Percentiles rank a stretch among this genome's conserved stretches.
Evolutionary conservation across 1,140 invertebrate genomes (phyloP).

Genomic region (Holotrichia oblita): DNA sequence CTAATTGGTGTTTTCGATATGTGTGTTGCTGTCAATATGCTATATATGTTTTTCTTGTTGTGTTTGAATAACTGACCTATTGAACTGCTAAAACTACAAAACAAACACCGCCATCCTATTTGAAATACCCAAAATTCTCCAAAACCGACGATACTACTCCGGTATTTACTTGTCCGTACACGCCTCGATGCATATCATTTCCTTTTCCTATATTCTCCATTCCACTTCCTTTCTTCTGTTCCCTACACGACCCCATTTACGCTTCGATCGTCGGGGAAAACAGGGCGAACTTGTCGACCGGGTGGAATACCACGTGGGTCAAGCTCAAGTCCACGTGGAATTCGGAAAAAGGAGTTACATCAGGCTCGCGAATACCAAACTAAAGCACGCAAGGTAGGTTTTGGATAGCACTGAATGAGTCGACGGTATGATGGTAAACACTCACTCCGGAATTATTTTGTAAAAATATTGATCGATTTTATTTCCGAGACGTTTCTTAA

Average conservation of each 20-base stretch:
- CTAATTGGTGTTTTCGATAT: slow-evolving; percentile 39
- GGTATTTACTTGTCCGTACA: slow-evolving; percentile 7
- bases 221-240: not conserved
- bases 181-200: not conserved
- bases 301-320: slow-evolving; percentile 88
- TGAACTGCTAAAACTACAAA: slow-evolving; percentile 14
- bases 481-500: no score
- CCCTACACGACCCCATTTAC: not conserved
- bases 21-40: slow-evolving; percentile 37
- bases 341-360: slow-evolving; percentile 80
- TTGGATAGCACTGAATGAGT: not conserved
- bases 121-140: not conserved
- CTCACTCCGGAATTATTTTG: no score
- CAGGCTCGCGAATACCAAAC: slow-evolving; percentile 83
- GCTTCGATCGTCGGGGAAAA: slow-evolving; percentile 30
- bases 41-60: slow-evolving; percentile 24
- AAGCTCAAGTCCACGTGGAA: slow-evolving; percentile 70
- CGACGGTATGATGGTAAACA: no score
- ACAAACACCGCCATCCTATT: not conserved
- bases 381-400: slow-evolving; percentile 88
- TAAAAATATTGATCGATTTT: no score
- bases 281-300: slow-evolving; percentile 92
- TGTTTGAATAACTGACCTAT: slow-evolving; percentile 8
- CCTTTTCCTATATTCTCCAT: not conserved
- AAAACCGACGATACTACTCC: not conserved